A percentile compares a stretch with the other conserved stretches of the same genome.
These are phyloP conservation scores for Daktulosphaira vitifoliae DNA, from an alignment of 1,140 invertebrate species.

Conservation along the genomic window DNA sequence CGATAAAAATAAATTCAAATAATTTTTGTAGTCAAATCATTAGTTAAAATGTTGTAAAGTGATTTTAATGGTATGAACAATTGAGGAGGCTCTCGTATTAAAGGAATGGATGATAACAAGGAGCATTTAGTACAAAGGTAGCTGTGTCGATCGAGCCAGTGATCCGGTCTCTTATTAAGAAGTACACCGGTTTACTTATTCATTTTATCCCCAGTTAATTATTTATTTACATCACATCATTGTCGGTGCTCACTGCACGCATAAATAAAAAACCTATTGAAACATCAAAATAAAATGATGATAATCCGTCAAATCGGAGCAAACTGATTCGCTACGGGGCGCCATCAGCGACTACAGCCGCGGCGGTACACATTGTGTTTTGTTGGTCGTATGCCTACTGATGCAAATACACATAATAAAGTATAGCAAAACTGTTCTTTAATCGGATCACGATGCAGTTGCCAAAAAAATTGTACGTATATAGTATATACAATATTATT, in stretches of 20 bases:
- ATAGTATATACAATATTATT: background rate
- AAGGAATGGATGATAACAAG: no score
- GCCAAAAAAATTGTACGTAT: background rate
- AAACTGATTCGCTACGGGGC: slow-evolving; percentile 14
- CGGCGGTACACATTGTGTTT: slow-evolving; percentile 1
- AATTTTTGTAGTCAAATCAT: no score
- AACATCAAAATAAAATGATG: slow-evolving; percentile 21
- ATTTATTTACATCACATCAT: no score
- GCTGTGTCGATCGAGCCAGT: no score
- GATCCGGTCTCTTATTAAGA: no score
- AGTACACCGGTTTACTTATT: no score
- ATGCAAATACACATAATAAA: background rate
- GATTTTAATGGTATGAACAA: no score
- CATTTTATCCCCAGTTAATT: no score
- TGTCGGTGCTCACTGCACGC: background rate
- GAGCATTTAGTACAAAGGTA: no score
- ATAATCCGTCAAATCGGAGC: slow-evolving; percentile 24
- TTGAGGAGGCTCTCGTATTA: no score
- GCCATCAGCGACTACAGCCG: background rate
- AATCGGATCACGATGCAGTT: slow-evolving; percentile 18
- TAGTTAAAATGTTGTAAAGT: no score
- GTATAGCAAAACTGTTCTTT: background rate
- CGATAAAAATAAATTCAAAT: no score
- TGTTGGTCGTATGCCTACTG: background rate
- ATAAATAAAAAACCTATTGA: background rate